Conservation (phyloP, 2,888 invertebrate genomes). For the Phorcus lineatus region DNA sequence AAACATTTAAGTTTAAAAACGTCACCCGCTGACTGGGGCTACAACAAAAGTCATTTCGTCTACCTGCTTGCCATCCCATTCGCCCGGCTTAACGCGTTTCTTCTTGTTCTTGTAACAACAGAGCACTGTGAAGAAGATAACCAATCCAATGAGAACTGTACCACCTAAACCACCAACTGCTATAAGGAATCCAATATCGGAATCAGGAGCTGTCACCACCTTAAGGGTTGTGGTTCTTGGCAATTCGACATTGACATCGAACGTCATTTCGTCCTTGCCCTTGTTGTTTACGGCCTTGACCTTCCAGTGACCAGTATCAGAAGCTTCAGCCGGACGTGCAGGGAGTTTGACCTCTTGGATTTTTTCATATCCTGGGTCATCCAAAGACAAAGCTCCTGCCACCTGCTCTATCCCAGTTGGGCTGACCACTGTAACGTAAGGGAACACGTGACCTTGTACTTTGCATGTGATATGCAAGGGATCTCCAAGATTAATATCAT, state of each 20-base stretch:
- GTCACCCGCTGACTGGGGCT: neutral
- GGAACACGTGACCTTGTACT: slow-evolving; percentile 7
- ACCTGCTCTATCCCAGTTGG: neutral
- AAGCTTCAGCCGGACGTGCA: neutral
- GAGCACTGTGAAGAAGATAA: neutral
- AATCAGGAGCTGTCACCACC: neutral
- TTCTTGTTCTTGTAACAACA: neutral
- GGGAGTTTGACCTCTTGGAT: neutral
- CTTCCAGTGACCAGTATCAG: neutral
- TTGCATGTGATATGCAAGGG: neutral
- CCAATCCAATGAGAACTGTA: neutral
- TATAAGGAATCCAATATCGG: neutral
- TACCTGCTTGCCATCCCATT: neutral
- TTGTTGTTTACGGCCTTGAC: neutral
- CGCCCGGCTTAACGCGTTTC: neutral
- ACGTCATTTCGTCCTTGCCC: neutral
- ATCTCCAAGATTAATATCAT: neutral
- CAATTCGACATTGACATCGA: neutral
- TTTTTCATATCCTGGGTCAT: neutral
- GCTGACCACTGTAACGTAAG: neutral
- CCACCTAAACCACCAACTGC: neutral
- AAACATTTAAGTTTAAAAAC: neutral
- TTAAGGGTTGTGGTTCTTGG: neutral
- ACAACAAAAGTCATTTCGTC: slow-evolving; percentile 13
- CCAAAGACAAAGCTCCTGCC: neutral